Percentiles rank a stretch among this genome's conserved stretches.
These are phyloP conservation scores for Pagetopsis macropterus DNA, from an alignment of 2,797 vertebrate genomes.

Conservation along the genomic window DNA sequence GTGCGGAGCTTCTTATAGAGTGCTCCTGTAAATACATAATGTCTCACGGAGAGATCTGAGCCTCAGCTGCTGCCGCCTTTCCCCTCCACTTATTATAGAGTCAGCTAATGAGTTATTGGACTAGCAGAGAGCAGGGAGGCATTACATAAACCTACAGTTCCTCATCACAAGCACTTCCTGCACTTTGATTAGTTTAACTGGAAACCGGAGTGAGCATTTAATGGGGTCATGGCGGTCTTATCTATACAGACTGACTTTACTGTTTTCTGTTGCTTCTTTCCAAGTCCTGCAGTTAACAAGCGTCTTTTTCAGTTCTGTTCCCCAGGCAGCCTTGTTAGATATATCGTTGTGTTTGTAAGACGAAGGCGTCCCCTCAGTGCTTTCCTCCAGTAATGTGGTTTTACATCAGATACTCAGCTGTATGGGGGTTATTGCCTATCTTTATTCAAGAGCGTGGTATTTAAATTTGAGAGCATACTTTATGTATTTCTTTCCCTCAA, in stretches of 20 bases:
- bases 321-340: not conserved
- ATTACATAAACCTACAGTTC: conserved; percentile 50
- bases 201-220: conserved; percentile 12
- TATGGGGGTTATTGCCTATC: no score
- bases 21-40: conserved; percentile 54
- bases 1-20: conserved; percentile 47
- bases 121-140: conserved; percentile 33
- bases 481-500: no score
- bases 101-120: conserved; percentile 69
- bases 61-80: conserved; percentile 24
- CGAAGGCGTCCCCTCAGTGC: not conserved
- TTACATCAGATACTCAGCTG: conserved; percentile 52
- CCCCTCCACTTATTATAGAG: conserved; percentile 43
- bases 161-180: conserved; percentile 16
- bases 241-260: not conserved
- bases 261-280: not conserved
- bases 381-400: conserved; percentile 30
- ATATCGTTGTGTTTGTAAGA: conserved; percentile 15
- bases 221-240: not conserved
- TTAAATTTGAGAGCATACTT: no score
- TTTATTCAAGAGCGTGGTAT: no score
- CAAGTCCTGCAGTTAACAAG: not conserved
- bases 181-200: conserved; percentile 23
- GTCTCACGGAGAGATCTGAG: conserved; percentile 54
- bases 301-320: not conserved